Evolutionary conservation across 2,888 invertebrate species (phyloP), one percentile per base, ranked within the genome.

Genomic region (Unio pictorum): DNA sequence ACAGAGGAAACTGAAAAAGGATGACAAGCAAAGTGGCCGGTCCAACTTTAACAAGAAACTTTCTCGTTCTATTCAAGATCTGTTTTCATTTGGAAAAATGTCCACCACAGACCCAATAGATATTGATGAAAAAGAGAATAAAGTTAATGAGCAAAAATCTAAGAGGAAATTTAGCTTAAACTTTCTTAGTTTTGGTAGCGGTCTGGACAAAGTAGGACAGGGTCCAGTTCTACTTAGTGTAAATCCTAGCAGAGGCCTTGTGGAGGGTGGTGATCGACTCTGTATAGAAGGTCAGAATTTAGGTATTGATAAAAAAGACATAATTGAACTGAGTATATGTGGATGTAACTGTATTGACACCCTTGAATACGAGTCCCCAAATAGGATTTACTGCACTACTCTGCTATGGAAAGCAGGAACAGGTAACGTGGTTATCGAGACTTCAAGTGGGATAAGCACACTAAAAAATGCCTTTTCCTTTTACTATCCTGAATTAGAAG

Each of bases 401-500:
- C 86, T 85, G 67, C 76, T 86, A 26, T 86, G 85, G 77, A 75
- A 83, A 30, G 77, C 84, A 0, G 82, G 87, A 30, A 82, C 79
- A 26, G 89, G 89, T 0, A 78, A 85, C 66, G 78, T 89, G 56
- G 79, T 84, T 60, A 79, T 89, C 57, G 87, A 88, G 69, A 89
- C 89, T 7, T 86, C 86, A 11, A 88, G 89, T 11, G 89, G 88
- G 18, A 84, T 83, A 28, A 85, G 82, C 61, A 78, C 82, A 55
- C 66, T 85, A 17, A 82, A 84, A 64, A 81, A 81, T 70, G 80
- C 81, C 18, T 86, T 83, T 69, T 81, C 80, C 15, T 85, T 84
- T 70, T 79, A 80, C 34, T 83, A 74, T 55, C 64, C 75, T 20
- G 78, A 78, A 62, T 71, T 78, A 20, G 76, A 74, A 59, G 74